Evolutionary conservation across 2,888 invertebrate genomes (phyloP).

Genomic region (Prosapia bicincta): DNA sequence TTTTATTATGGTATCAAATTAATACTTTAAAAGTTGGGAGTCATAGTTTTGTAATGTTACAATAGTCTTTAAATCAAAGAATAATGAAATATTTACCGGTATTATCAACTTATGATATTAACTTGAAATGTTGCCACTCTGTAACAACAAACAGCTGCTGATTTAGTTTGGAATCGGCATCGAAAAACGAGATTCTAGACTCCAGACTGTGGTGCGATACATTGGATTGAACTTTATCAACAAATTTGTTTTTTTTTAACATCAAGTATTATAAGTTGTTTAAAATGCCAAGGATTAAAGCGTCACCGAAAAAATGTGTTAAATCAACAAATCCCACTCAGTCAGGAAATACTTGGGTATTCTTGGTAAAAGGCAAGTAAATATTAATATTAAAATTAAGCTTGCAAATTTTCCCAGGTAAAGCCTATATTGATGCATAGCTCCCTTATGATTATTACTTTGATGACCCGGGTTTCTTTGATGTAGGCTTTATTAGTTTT

Average conservation of each 20-base stretch:
- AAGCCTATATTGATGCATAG: neutral
- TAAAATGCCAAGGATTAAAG: constrained; percentile 57
- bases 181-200: no score
- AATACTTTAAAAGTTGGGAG: no score
- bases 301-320: constrained; percentile 52
- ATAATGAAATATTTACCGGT: neutral
- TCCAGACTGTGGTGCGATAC: neutral
- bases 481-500: neutral
- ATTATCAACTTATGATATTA: neutral
- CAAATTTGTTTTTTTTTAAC: neutral
- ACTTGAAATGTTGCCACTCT: neutral
- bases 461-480: neutral
- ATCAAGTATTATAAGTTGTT: neutral
- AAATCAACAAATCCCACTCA: constrained; percentile 52
- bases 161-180: neutral
- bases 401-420: neutral
- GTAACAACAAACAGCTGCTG: neutral
- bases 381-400: constrained; percentile 10
- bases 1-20: no score
- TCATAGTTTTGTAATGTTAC: no score
- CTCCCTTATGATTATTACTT: neutral
- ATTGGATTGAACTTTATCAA: neutral
- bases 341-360: constrained; percentile 64
- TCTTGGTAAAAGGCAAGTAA: constrained; percentile 59
- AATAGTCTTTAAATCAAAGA: no score